Conservation (phyloP, 2,888 invertebrate genomes). For the Ophraella communa region DNA sequence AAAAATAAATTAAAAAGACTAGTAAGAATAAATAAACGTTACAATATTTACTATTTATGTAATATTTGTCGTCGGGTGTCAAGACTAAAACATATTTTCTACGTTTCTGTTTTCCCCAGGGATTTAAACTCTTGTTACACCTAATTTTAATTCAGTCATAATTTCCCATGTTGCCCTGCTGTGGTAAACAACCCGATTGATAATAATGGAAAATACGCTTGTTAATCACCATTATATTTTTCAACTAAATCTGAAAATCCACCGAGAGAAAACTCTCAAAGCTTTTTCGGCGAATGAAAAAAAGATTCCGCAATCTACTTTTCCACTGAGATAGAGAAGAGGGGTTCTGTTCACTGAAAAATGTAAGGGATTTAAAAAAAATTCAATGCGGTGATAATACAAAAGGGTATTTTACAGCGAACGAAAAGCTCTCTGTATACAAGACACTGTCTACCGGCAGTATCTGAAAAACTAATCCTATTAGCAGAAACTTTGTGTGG, state of each 20-base stretch:
- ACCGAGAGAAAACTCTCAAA: slow-evolving; percentile 18
- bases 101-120: too few species aligned
- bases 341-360: slow-evolving; percentile 17
- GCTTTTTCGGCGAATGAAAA: slow-evolving; percentile 23
- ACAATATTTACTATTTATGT: too few species aligned
- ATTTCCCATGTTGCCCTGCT: too few species aligned
- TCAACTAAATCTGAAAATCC: slow-evolving; percentile 10
- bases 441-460: slow-evolving; percentile 7
- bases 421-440: neutral
- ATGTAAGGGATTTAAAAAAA: slow-evolving; percentile 19
- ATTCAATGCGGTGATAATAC: slow-evolving; percentile 24
- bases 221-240: slow-evolving; percentile 8
- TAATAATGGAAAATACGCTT: neutral
- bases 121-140: too few species aligned
- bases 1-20: too few species aligned
- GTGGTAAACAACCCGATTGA: neutral
- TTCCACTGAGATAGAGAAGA: slow-evolving; percentile 1
- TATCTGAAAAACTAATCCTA: slow-evolving; percentile 28
- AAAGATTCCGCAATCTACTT: slow-evolving; percentile 26
- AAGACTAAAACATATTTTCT: too few species aligned
- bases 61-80: too few species aligned
- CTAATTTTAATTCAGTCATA: too few species aligned
- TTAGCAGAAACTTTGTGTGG: slow-evolving; percentile 16
- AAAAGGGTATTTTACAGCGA: slow-evolving; percentile 23
- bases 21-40: too few species aligned